Conservation (phyloP, 2,113 vertebrate species). For the Sturnira hondurensis region DNA sequence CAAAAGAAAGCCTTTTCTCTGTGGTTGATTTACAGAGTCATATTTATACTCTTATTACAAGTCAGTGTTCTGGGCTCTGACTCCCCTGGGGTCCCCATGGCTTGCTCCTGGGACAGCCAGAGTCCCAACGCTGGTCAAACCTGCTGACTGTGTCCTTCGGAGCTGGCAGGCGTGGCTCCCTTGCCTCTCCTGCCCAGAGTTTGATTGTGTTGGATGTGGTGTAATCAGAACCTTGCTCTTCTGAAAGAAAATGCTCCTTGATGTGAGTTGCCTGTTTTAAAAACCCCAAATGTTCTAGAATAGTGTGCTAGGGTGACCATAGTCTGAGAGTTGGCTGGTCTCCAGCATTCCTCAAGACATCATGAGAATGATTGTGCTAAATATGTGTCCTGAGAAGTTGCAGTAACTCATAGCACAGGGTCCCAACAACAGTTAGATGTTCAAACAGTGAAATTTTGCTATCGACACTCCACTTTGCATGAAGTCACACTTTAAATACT, state of each 20-base stretch:
- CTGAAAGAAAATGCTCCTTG: background rate
- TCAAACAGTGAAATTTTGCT: background rate
- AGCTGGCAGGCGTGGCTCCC: background rate
- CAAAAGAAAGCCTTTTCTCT: constrained; percentile 21
- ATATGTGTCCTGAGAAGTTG: background rate
- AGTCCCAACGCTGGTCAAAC: constrained; percentile 33
- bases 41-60: constrained; percentile 53
- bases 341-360: background rate
- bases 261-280: background rate
- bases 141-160: constrained; percentile 47
- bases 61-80: constrained; percentile 16
- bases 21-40: constrained; percentile 51
- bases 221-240: background rate
- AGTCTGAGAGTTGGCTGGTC: background rate
- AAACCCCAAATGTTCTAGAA: background rate
- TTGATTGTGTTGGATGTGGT: background rate
- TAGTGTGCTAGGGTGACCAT: background rate
- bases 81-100: background rate
- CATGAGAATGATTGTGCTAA: background rate
- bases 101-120: background rate
- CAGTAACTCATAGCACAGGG: background rate
- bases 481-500: background rate
- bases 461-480: background rate
- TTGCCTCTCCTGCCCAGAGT: background rate
- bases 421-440: background rate